Conservation (phyloP, 2,888 invertebrate genomes). For the Eristalis pertinax region DNA sequence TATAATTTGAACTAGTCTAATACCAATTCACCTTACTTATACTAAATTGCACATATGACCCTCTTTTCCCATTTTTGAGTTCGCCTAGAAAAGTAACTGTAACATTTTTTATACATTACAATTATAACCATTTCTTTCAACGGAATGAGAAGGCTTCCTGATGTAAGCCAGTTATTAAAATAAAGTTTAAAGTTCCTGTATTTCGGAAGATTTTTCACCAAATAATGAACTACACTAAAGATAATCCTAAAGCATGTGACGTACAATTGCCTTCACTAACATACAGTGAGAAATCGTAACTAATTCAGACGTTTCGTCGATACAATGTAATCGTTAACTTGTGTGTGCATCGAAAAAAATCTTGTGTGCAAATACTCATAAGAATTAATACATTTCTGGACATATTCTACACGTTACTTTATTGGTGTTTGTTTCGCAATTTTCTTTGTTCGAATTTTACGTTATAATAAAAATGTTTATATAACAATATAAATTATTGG, state of each 20-base stretch:
- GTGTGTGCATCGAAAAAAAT: no score
- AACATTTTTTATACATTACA: conserved; percentile 12
- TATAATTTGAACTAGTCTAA: no score
- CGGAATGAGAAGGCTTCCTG: conserved; percentile 61
- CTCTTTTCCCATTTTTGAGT: conserved; percentile 61
- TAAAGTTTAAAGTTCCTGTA: conserved; percentile 58
- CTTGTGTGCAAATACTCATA: no score
- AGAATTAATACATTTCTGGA: no score
- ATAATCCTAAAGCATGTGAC: conserved; percentile 61
- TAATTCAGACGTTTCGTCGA: conserved; percentile 53
- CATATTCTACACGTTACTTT: no score
- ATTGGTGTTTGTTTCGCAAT: no score
- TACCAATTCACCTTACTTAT: conserved; percentile 64
- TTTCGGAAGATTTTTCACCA: conserved; percentile 42
- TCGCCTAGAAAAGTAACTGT: conserved; percentile 53
- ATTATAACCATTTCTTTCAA: conserved; percentile 56
- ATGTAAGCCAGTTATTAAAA: conserved; percentile 69
- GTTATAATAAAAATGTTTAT: no score
- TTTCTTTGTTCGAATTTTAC: no score
- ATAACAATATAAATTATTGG: no score
- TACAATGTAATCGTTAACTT: no score
- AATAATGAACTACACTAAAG: conserved; percentile 60
- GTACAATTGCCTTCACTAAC: conserved; percentile 60
- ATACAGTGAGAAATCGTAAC: conserved; percentile 61
- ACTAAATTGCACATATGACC: no score